Evolutionary conservation across 1,140 invertebrate genomes (phyloP).

Genomic region (Cephus cinctus): DNA sequence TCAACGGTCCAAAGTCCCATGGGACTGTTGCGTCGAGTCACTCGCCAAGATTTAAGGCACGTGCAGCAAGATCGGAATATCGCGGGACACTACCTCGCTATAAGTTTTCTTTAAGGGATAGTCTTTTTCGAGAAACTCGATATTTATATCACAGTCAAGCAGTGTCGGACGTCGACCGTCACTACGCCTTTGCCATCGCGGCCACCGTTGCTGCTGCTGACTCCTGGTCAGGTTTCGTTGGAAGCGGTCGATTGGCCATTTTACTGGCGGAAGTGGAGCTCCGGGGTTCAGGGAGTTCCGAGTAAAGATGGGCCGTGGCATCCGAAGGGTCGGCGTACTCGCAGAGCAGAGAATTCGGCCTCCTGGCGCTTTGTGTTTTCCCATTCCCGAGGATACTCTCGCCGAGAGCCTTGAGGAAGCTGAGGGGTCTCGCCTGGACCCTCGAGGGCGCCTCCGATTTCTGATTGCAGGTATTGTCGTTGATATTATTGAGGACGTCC

Average conservation of each 20-base stretch:
- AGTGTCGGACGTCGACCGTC: slow-evolving; percentile 15
- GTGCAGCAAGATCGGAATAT: too few relatives aligned
- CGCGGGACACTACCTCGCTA: too few relatives aligned
- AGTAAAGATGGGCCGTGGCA: slow-evolving; percentile 68
- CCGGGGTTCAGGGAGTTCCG: slow-evolving; percentile 62
- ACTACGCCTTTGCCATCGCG: slow-evolving; percentile 36
- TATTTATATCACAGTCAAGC: slow-evolving; percentile 38
- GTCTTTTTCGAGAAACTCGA: background rate
- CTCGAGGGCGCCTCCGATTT: slow-evolving; percentile 16
- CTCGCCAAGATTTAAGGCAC: too few relatives aligned
- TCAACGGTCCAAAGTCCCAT: too few relatives aligned
- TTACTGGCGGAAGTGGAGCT: slow-evolving; percentile 54
- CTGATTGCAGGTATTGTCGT: slow-evolving; percentile 12
- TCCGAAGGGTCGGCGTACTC: slow-evolving; percentile 75
- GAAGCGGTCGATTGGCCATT: slow-evolving; percentile 69
- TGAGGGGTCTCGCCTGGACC: slow-evolving; percentile 37
- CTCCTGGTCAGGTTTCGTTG: slow-evolving; percentile 62
- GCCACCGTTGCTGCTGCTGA: slow-evolving; percentile 43
- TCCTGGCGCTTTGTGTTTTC: slow-evolving; percentile 38
- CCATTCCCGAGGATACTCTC: slow-evolving; percentile 42
- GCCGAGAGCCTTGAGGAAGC: slow-evolving; percentile 48
- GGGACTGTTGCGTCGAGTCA: too few relatives aligned
- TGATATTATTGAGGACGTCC: slow-evolving; percentile 37
- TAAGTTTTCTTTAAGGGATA: too few relatives aligned
- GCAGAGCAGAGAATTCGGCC: slow-evolving; percentile 60